Percentiles rank a stretch among this genome's conserved stretches.
phyloP scores from a whole-genome alignment of 2,888 invertebrate genomes.

The Diarsia brunnea region DNA sequence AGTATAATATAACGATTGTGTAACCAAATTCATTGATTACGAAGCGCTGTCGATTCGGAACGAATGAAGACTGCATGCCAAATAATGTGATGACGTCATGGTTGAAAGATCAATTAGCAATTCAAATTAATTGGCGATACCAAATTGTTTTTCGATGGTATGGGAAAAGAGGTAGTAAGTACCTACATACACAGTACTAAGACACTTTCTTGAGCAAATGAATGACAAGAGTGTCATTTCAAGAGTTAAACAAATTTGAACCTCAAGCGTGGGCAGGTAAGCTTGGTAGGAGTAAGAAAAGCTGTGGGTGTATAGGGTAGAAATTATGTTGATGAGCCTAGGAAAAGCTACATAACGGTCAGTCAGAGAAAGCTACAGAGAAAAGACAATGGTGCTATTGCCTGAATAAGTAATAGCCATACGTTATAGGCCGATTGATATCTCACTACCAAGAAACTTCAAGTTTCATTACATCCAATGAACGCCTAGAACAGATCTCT shows the following conservation, averaged over 20 bases:
- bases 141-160: conserved; percentile 23
- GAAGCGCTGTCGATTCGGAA: conserved; percentile 53
- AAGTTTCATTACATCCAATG: background rate
- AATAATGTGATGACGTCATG: conserved; percentile 60
- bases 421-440: conserved; percentile 21
- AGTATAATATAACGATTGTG: conserved; percentile 44
- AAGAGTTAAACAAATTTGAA: background rate
- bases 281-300: background rate
- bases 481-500: background rate
- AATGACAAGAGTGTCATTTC: background rate
- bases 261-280: background rate
- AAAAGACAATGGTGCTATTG: background rate
- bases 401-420: conserved; percentile 20
- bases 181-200: background rate
- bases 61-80: conserved; percentile 56
- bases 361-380: conserved; percentile 14
- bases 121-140: conserved; percentile 41
- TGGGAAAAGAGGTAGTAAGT: background rate
- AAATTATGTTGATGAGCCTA: background rate
- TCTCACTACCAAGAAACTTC: conserved; percentile 18
- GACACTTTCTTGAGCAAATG: background rate
- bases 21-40: conserved; percentile 62
- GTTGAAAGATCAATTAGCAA: conserved; percentile 61
- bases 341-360: background rate
- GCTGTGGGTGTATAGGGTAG: background rate